Base-by-base conservation (phyloP, 2,113 vertebrate species). In the Cebus imitator region DNA sequence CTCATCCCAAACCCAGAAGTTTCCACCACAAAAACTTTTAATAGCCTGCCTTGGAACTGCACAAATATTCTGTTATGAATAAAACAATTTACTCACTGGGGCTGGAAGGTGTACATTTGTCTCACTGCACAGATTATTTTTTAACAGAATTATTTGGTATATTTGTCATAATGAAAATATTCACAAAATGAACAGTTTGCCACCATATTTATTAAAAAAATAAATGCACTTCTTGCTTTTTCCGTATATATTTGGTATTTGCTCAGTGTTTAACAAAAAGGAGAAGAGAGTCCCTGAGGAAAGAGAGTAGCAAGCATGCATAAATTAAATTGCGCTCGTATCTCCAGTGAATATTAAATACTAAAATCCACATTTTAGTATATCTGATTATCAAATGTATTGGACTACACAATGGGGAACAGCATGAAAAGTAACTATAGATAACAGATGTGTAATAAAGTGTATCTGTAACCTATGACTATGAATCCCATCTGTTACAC, bases 21-120 rank as follows among this genome's bases (percentile, higher is more conserved):
- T 96, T 96, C 68, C 48, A 95, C 35, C 55, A 68, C 40, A 91
- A 92, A 94, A 96, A 96, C 90, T 98, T 96, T 87, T 93, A 96
- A 97, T 94, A 96, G 95, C 48, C 72, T 90, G 70, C 32, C 58
- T 95, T 90, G 45, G 87, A 94, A 87, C 50, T 35, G 93, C 75
- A 90, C 17, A 61, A 73, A 91, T 76, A 43, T 73, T 80, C 75
- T 80, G 76, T n/a, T 8, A 9, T 87, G 64, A 64, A 66, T 68
- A 94, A 87, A 96, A 95, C 92, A 91, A 97, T 78, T 40, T 81
- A 73, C 96, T 97, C 84, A 37, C 68, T 88, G 86, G 73, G 35
- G 61, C 75, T 87, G 57, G 82, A 90, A 43, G n/a, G 27, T 87
- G 12, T 55, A 72, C 92, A 96, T 92, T 68, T 92, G 17, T 96